Percentiles rank a stretch among this genome's conserved stretches.
These are phyloP conservation scores for Etheostoma cragini DNA, from an alignment of 2,113 vertebrate genomes.

Conservation along the genomic window DNA sequence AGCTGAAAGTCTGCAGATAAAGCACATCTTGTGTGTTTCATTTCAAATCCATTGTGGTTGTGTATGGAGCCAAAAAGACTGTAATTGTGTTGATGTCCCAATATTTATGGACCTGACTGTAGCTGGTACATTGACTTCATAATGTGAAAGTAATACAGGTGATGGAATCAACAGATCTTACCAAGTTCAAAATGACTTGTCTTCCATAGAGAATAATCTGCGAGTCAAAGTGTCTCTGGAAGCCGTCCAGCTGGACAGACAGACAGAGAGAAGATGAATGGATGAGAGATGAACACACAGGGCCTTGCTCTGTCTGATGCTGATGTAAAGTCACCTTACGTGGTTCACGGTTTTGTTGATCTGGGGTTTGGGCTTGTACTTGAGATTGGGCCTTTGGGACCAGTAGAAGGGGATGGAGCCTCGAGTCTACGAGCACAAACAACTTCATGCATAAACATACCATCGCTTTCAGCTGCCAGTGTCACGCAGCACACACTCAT, in stretches of 20 bases:
- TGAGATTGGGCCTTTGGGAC: slow-evolving; percentile 97
- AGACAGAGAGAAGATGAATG: not conserved
- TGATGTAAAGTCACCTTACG: slow-evolving; percentile 76
- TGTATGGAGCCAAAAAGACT: no score
- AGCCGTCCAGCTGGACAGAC: slow-evolving; percentile 90
- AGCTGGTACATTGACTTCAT: not conserved
- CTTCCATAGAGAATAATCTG: slow-evolving; percentile 96
- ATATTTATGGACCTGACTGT: no score
- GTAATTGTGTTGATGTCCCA: no score
- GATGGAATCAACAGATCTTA: slow-evolving; percentile 67
- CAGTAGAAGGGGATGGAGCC: slow-evolving; percentile 97
- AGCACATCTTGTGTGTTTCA: no score
- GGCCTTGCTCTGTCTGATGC: not conserved
- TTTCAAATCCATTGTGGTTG: no score
- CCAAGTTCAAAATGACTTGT: slow-evolving; percentile 95
- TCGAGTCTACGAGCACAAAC: slow-evolving; percentile 86
- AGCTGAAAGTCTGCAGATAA: no score
- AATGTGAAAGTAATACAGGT: not conserved
- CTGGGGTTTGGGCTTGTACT: slow-evolving; percentile 95
- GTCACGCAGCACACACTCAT: not conserved
- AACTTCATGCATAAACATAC: not conserved
- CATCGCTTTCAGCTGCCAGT: not conserved
- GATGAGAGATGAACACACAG: not conserved
- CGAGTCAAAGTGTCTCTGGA: slow-evolving; percentile 97
- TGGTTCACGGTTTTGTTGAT: slow-evolving; percentile 95